Conservation (phyloP, 2,797 vertebrate species). For the Prunella strophiata region DNA sequence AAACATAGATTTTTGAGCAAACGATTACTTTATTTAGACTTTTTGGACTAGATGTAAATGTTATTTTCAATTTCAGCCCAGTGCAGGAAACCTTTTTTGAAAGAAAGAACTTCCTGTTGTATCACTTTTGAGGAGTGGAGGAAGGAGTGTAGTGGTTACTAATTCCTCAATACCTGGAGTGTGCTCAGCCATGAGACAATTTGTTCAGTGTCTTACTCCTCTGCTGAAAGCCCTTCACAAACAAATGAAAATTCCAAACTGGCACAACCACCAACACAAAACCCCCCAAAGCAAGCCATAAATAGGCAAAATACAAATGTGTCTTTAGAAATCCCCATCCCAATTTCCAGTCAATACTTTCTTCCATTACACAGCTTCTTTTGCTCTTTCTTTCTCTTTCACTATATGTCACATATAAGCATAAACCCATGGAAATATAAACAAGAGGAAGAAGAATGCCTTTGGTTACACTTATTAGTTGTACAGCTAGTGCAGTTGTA, state of each 20-base stretch:
- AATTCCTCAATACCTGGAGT: not conserved
- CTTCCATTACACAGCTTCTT: not conserved
- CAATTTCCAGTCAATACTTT: not conserved
- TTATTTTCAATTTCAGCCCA: not conserved
- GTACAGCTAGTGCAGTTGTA: not conserved
- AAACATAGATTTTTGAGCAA: not conserved
- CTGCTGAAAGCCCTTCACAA: not conserved
- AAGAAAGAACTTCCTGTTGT: not conserved
- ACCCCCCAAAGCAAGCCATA: rapidly evolving
- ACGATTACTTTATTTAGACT: not conserved
- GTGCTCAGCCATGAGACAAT: not conserved
- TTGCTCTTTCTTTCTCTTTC: not conserved
- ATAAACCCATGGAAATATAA: not conserved
- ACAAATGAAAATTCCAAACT: not conserved
- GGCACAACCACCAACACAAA: not conserved
- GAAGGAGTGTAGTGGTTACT: not conserved
- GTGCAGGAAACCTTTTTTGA: not conserved
- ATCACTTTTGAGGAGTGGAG: not conserved
- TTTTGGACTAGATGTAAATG: not conserved
- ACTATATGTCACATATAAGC: not conserved
- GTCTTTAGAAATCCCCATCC: not conserved
- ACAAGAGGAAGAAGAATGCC: not conserved
- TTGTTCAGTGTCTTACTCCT: not conserved
- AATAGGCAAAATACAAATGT: not conserved
- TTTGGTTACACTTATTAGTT: not conserved